Conservation (phyloP, 2,797 vertebrate species). For the Chaetophractus vellerosus region DNA sequence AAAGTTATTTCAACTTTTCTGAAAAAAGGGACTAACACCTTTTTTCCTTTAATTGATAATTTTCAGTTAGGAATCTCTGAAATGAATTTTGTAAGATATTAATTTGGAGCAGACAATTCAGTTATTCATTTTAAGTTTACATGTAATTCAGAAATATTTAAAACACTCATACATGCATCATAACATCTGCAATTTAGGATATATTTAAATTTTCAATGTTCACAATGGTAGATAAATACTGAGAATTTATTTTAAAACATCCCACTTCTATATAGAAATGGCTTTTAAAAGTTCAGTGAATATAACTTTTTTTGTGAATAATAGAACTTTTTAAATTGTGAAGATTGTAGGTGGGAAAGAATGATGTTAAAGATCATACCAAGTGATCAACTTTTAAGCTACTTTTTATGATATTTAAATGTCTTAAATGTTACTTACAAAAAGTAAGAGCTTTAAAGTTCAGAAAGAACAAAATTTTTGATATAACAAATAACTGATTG, state of each 20-base stretch:
- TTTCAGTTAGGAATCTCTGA: background rate
- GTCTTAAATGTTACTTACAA: constrained; percentile 40
- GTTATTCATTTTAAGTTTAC: background rate
- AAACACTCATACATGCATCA: background rate
- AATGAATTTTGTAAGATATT: constrained; percentile 26
- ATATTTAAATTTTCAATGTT: constrained; percentile 23
- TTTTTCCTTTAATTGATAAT: background rate
- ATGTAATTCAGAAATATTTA: constrained; percentile 54
- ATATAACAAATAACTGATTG: background rate
- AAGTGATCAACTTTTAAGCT: background rate
- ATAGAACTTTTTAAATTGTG: background rate
- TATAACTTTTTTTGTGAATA: background rate
- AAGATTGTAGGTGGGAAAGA: background rate
- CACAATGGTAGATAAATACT: constrained; percentile 1
- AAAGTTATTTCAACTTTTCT: background rate
- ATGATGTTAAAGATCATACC: background rate
- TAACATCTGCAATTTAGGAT: background rate
- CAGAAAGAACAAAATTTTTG: background rate
- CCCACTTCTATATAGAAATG: background rate
- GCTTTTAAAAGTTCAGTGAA: constrained; percentile 3
- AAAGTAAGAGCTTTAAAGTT: constrained; percentile 48
- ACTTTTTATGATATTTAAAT: constrained; percentile 56
- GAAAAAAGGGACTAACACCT: background rate
- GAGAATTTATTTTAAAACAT: background rate
- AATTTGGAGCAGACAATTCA: background rate